These are phyloP conservation scores for Psittacula cyanocephala DNA, from an alignment of 2,113 vertebrate genomes.

Conservation along the genomic window DNA sequence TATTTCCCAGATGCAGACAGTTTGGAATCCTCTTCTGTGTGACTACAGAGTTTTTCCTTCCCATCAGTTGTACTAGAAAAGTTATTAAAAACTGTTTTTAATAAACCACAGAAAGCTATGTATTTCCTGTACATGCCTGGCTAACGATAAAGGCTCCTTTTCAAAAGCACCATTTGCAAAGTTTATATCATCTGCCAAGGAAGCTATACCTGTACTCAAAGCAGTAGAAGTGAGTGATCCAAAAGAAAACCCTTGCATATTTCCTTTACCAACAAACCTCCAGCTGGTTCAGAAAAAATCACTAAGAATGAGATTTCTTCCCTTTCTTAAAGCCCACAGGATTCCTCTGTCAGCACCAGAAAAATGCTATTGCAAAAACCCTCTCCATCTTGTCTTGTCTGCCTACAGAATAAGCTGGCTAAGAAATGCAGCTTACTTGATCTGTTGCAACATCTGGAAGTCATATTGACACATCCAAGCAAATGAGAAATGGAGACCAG, in stretches of 20 bases:
- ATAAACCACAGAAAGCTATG: conserved; percentile 46
- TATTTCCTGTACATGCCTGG: conserved; percentile 31
- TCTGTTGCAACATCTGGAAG: conserved; percentile 56
- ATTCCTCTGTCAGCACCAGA: conserved; percentile 5
- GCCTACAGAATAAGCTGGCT: conserved; percentile 39
- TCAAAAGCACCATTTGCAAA: not conserved
- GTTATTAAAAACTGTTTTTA: conserved; percentile 49
- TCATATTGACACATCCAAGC: conserved; percentile 32
- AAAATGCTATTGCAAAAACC: conserved; percentile 35
- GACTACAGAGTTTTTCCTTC: conserved; percentile 29
- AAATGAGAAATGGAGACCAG: not conserved
- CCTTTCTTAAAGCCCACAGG: not conserved
- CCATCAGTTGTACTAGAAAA: conserved; percentile 44
- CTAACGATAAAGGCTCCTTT: not conserved
- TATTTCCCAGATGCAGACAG: conserved; percentile 7
- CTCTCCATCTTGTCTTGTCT: conserved; percentile 22
- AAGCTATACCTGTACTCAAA: not conserved
- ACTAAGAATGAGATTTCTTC: not conserved
- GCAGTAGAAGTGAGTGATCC: not conserved
- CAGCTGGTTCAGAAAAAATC: not conserved
- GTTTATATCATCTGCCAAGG: not conserved
- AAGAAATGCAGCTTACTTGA: not conserved
- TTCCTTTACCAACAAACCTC: not conserved
- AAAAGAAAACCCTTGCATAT: not conserved
- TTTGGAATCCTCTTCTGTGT: conserved; percentile 40